Evolutionary conservation across 2,888 invertebrate genomes (phyloP).

Genomic region (Epirrhoe alternata): DNA sequence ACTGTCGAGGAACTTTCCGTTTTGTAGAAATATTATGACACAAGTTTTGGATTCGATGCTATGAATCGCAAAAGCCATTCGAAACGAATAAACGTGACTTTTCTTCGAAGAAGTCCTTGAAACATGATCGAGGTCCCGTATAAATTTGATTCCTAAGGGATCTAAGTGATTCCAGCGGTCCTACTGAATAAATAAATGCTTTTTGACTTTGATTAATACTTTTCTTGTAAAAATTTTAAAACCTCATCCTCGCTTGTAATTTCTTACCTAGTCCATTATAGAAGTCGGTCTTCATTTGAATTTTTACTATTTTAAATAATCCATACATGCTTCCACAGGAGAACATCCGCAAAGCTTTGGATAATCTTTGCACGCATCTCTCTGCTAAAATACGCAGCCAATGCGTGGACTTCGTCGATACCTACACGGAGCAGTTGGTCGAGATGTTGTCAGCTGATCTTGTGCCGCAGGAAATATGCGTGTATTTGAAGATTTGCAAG

Average conservation of each 20-base stretch:
- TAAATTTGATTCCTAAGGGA: too few species aligned
- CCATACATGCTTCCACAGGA: constrained; percentile 73
- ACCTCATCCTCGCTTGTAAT: background rate
- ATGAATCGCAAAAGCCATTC: too few species aligned
- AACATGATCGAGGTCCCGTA: too few species aligned
- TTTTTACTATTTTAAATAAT: background rate
- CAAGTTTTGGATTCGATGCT: too few species aligned
- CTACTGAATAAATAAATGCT: too few species aligned
- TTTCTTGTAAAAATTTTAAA: too few species aligned
- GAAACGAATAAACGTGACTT: too few species aligned
- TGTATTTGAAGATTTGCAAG: constrained; percentile 89
- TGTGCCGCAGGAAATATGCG: constrained; percentile 88
- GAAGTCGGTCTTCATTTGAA: background rate
- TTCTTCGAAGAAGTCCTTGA: too few species aligned
- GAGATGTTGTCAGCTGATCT: constrained; percentile 92
- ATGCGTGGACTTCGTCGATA: constrained; percentile 91
- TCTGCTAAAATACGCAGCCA: constrained; percentile 86
- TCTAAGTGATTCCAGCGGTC: too few species aligned
- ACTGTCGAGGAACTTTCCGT: too few species aligned
- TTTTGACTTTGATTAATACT: too few species aligned
- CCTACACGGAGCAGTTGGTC: constrained; percentile 90
- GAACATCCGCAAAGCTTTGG: constrained; percentile 88
- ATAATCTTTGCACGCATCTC: constrained; percentile 89
- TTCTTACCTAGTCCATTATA: background rate
- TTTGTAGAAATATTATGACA: too few species aligned